phyloP scores from a whole-genome alignment of 2,888 invertebrate genomes.

The Protodeltote pygarga region DNA sequence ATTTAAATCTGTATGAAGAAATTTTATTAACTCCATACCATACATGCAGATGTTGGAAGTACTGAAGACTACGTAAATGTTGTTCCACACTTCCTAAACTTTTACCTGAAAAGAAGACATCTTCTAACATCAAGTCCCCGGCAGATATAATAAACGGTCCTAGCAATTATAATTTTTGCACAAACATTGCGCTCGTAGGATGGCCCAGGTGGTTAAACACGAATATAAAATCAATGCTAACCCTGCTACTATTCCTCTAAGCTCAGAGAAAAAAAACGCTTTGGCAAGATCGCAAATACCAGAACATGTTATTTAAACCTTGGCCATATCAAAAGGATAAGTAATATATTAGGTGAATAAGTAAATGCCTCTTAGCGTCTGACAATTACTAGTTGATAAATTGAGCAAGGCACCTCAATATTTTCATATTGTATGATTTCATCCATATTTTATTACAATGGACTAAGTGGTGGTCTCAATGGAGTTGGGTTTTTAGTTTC shows the following conservation, averaged over 20 bases:
- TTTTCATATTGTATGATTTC: too few species aligned
- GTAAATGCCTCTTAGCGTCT: too few species aligned
- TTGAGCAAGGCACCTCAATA: too few species aligned
- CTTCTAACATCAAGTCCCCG: too few species aligned
- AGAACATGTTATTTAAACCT: background rate
- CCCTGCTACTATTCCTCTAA: background rate
- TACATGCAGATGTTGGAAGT: conserved; percentile 3
- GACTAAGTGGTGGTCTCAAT: too few species aligned
- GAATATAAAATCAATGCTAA: background rate
- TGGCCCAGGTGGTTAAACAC: too few species aligned
- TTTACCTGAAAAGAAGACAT: background rate
- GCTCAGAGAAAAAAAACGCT: background rate
- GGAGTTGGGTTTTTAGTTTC: too few species aligned
- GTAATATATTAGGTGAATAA: too few species aligned
- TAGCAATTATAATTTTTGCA: background rate
- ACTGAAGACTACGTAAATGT: conserved; percentile 1
- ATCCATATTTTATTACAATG: too few species aligned
- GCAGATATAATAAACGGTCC: background rate
- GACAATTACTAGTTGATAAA: too few species aligned
- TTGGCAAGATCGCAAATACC: background rate
- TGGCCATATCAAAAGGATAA: too few species aligned
- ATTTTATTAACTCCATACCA: conserved; percentile 1
- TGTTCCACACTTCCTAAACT: background rate
- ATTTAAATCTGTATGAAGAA: background rate
- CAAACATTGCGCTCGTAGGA: background rate